Evolutionary conservation across 2,888 invertebrate genomes (phyloP).

Genomic region (Papilio elwesi): DNA sequence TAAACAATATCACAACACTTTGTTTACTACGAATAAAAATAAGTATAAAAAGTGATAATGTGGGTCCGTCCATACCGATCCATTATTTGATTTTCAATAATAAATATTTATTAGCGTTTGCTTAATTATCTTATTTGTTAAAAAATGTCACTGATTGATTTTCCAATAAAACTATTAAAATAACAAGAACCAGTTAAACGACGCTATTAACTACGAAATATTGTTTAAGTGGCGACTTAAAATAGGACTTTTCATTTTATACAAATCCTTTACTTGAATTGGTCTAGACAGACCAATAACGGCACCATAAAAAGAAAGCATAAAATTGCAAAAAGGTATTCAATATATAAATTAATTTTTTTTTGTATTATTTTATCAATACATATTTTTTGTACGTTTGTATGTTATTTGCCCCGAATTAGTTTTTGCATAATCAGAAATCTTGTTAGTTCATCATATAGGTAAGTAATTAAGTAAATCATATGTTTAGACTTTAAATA

Average conservation of each 20-base stretch:
- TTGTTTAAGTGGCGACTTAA: conserved; percentile 25
- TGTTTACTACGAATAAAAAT: no score
- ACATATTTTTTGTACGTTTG: no score
- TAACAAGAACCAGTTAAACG: conserved; percentile 13
- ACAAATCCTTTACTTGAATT: not conserved
- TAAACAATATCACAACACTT: not conserved
- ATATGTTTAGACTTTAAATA: no score
- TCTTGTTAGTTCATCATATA: no score
- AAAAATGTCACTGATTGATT: not conserved
- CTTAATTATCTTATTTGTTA: not conserved
- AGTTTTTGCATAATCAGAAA: no score
- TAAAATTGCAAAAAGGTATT: not conserved
- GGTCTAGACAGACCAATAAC: not conserved
- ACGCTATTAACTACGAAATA: conserved; percentile 13
- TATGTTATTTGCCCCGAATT: no score
- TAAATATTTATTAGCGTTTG: no score
- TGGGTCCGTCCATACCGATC: no score
- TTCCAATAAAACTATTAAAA: conserved; percentile 1
- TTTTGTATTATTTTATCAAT: no score
- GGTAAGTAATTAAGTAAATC: no score
- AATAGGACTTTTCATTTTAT: conserved; percentile 27
- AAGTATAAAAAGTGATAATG: no score
- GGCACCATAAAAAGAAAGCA: not conserved
- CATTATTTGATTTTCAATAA: no score
- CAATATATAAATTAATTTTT: not conserved